Evolutionary conservation across 2,888 invertebrate species (phyloP), one percentile per base, ranked within the genome.

Genomic region (Cryptocheilus praepositus): DNA sequence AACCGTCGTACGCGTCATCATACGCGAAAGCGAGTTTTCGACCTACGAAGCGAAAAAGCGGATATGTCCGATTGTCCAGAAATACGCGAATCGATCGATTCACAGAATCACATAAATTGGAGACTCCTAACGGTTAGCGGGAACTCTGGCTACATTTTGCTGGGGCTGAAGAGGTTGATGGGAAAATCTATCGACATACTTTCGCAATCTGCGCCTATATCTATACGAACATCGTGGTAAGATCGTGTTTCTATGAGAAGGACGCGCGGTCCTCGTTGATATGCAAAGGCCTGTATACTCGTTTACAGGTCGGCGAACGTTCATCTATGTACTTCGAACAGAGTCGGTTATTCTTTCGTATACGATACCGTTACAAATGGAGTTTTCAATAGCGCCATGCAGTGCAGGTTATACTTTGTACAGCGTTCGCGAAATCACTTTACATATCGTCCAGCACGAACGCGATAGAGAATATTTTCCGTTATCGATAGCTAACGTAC

Each of bases 361-460:
- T 60, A 49, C 22, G 52, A 64, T 36, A 36, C 36, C 11, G 11
- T 36, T 4, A 11, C 11, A 36, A 36, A 36, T 11, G 36, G 36
- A 36, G 36, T 36, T 46, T 73, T 66, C 21, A 28, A 53, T 66
- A 73, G 61, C 63, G 54, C 52, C 57, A 51, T 61, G 15, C 62
- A 60, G 49, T 67, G 25, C 57, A 57, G 61, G 62, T 60, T 70
- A 62, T 65, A 70, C 59, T 55, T 68, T 56, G 69, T 21, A 61
- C 16, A 25, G 36, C 52, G 69, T 25, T 36, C 28, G 60, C 46
- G 43, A 44, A 16, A 36, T 11, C 36, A 36, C 11, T 22, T 52
- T 52, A 19, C 15, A 13, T 52, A 52, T 22, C 52, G 21, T 19
- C 19, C 36, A 36, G 36, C 36, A 11, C 36, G 36, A 36, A 36